Evolutionary conservation across 2,113 vertebrate genomes (phyloP).

Genomic region (Cyanistes caeruleus): DNA sequence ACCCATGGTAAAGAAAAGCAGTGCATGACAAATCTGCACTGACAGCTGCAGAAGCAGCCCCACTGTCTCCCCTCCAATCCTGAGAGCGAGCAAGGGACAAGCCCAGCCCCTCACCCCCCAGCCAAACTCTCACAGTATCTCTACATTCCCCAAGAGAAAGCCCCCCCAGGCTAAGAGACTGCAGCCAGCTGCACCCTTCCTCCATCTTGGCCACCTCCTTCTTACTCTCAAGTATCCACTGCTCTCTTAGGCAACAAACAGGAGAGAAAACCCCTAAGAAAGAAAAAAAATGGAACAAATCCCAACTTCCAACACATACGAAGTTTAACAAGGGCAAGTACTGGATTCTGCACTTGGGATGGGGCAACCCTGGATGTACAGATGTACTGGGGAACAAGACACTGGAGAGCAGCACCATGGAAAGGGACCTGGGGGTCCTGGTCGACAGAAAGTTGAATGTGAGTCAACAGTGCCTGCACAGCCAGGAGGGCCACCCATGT

Average conservation of each 20-base stretch:
- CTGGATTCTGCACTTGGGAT: background rate
- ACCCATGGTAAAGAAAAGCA: background rate
- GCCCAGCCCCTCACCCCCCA: background rate
- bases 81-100: background rate
- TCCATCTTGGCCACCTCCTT: background rate
- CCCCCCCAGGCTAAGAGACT: background rate
- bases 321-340: background rate
- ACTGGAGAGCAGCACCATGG: background rate
- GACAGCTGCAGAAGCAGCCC: background rate
- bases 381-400: background rate
- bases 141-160: background rate
- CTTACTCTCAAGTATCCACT: background rate
- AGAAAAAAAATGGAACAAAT: background rate
- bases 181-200: background rate
- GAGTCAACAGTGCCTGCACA: fast-evolving
- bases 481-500: fast-evolving
- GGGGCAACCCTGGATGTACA: background rate
- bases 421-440: background rate
- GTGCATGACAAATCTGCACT: fast-evolving
- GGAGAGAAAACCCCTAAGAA: background rate
- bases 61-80: fast-evolving
- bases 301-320: background rate
- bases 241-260: background rate
- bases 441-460: background rate
- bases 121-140: background rate